Conservation (phyloP, 2,113 vertebrate genomes). For the Osmerus eperlanus region DNA sequence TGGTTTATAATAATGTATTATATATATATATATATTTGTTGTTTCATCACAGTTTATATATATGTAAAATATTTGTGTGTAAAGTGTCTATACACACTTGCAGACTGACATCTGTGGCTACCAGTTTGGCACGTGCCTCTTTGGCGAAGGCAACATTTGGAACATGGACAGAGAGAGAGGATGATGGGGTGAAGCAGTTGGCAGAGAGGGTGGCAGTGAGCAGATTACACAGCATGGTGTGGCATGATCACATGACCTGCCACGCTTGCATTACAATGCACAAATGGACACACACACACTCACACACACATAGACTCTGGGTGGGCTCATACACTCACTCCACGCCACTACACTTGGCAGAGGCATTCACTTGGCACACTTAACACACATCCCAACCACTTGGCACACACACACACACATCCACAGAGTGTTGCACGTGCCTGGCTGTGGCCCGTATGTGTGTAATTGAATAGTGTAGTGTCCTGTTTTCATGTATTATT, state of each 20-base stretch:
- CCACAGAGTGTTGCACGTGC: conserved; percentile 53
- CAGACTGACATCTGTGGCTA: neutral
- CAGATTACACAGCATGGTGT: conserved; percentile 58
- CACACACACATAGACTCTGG: conserved; percentile 2
- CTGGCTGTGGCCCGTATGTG: conserved; percentile 62
- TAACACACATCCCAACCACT: conserved; percentile 49
- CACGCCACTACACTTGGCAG: conserved; percentile 24
- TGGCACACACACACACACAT: conserved; percentile 54
- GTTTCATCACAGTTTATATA: no score
- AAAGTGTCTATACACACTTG: neutral
- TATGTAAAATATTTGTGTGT: no score
- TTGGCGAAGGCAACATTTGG: no score
- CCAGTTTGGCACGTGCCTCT: no score
- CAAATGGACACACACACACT: conserved; percentile 48
- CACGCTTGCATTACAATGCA: conserved; percentile 45
- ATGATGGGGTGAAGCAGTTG: conserved; percentile 40
- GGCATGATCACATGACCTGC: conserved; percentile 47
- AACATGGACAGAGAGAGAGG: conserved; percentile 22
- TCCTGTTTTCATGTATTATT: conserved; percentile 79
- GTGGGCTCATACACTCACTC: conserved; percentile 12
- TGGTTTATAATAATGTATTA: no score
- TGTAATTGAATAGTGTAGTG: conserved; percentile 72
- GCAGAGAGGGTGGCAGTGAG: conserved; percentile 45
- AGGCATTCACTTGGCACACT: conserved; percentile 58
- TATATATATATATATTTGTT: no score